A percentile compares a stretch with the other conserved stretches of the same genome.
Conservation (phyloP, 2,888 invertebrate species). For the Isotomurus palustris region DNA sequence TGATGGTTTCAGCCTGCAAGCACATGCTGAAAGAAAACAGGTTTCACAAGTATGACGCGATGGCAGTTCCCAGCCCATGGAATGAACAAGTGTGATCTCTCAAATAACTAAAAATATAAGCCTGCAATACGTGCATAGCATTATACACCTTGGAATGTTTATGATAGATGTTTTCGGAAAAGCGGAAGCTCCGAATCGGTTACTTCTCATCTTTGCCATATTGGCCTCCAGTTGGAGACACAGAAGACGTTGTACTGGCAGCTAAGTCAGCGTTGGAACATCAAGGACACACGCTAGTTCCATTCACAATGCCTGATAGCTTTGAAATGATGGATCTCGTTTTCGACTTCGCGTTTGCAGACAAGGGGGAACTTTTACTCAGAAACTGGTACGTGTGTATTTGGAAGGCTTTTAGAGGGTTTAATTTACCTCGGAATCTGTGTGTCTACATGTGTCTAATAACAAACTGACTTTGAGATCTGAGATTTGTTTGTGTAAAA, state of each 20-base stretch:
- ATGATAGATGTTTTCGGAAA: constrained; percentile 10
- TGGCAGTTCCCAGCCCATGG: constrained; percentile 48
- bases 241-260: constrained; percentile 46
- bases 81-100: constrained; percentile 47
- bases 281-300: constrained; percentile 47
- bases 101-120: background rate
- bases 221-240: constrained; percentile 49
- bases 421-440: too few relatives aligned
- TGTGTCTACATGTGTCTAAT: too few relatives aligned
- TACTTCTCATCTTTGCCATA: constrained; percentile 50
- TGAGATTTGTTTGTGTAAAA: background rate
- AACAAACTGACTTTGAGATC: background rate
- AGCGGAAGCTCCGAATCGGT: constrained; percentile 48
- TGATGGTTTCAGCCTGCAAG: constrained; percentile 47
- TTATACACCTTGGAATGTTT: too few relatives aligned
- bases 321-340: constrained; percentile 33
- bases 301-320: constrained; percentile 40
- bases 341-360: constrained; percentile 34
- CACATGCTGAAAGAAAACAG: constrained; percentile 42
- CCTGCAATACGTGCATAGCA: background rate
- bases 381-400: constrained; percentile 26
- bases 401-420: background rate
- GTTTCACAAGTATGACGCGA: constrained; percentile 47
- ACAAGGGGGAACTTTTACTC: constrained; percentile 32
- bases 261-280: constrained; percentile 45